Base-by-base conservation (phyloP, 2,797 vertebrate genomes). In the Chlorospingus semifuscus region DNA sequence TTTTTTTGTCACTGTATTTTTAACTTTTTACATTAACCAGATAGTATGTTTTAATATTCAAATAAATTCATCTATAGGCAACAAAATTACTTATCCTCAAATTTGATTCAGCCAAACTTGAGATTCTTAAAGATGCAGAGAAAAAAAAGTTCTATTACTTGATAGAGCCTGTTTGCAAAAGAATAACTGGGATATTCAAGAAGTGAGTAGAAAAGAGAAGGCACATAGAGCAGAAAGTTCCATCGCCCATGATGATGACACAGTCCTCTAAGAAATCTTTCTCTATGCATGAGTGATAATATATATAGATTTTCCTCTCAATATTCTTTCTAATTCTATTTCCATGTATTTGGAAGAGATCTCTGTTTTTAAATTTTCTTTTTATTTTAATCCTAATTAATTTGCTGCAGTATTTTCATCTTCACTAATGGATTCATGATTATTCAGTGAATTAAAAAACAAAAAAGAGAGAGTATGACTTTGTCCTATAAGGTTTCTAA, bases 211-310 rank as follows among this genome's bases (percentile, higher is more conserved):
- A 44, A 70, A 70, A 55, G 64, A 18, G 10, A 15, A 79, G 46
- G 16, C 3, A 11, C 7, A 41, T 55, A 50, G 1, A 46, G n/a
- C n/a, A 75, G 21, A 59, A 87, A 66, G 12, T 7, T 11, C 4
- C 17, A 47, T 7, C 0, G 0, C 7, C 2, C 4, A 3, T 34
- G 24, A 55, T 21, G 29, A 60, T 49, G 24, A 59, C 11, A 42
- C 11, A 36, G 29, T 22, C 5, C 6, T 8, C 12, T 15, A 47
- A 37, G 34, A 42, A 66, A 66, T 29, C 32, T 44, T 59, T 59
- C n/a, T 36, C 10, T 78, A 12, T 32, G 16, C 17, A 17, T 27
- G 23, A 57, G 3, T 44, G 16, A 29, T 20, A 39, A 37, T 19
- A 37, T 5, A 9, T 29, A 39, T 14, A 61, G 11, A 46, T 66